Percentiles rank a stretch among this genome's conserved stretches.
These are phyloP conservation scores for Drosophila gunungcola DNA, from an alignment of 1,140 invertebrate species.

Conservation along the genomic window DNA sequence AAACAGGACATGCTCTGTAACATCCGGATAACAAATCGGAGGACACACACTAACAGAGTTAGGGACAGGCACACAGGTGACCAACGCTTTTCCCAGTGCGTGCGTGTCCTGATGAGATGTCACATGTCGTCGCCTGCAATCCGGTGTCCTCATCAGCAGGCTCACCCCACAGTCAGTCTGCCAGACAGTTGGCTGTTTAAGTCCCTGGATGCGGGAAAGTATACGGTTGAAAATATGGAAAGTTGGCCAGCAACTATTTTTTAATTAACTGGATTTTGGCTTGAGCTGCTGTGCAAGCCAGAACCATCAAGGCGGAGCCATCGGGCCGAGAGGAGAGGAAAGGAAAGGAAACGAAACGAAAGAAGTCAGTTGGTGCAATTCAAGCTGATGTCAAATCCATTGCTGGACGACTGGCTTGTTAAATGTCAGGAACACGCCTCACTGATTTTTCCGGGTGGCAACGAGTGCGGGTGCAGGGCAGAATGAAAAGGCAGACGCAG, in stretches of 20 bases:
- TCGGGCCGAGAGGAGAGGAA: neutral
- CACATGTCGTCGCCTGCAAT: slow-evolving; percentile 67
- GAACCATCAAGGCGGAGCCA: neutral
- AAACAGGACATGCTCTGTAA: neutral
- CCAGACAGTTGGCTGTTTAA: slow-evolving; percentile 28
- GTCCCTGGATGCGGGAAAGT: slow-evolving; percentile 25
- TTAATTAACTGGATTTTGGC: slow-evolving; percentile 73
- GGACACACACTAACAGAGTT: neutral
- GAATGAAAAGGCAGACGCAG: slow-evolving; percentile 56
- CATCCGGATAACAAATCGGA: slow-evolving; percentile 11
- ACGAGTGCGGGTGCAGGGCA: neutral
- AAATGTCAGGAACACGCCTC: slow-evolving; percentile 72
- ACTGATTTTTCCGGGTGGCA: slow-evolving; percentile 46
- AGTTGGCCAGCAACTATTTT: slow-evolving; percentile 68
- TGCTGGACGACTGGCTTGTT: slow-evolving; percentile 61
- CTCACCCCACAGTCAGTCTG: slow-evolving; percentile 15
- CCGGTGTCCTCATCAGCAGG: slow-evolving; percentile 32
- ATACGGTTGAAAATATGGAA: slow-evolving; percentile 70
- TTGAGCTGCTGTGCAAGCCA: slow-evolving; percentile 4
- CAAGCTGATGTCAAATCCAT: slow-evolving; percentile 20
- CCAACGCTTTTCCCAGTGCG: slow-evolving; percentile 51
- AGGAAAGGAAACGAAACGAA: neutral
- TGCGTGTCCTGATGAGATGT: slow-evolving; percentile 69
- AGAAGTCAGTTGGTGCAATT: slow-evolving; percentile 20
- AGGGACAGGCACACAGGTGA: slow-evolving; percentile 26